Base-by-base conservation (phyloP, 2,888 invertebrate species). In the Oegoconia quadripuncta region DNA sequence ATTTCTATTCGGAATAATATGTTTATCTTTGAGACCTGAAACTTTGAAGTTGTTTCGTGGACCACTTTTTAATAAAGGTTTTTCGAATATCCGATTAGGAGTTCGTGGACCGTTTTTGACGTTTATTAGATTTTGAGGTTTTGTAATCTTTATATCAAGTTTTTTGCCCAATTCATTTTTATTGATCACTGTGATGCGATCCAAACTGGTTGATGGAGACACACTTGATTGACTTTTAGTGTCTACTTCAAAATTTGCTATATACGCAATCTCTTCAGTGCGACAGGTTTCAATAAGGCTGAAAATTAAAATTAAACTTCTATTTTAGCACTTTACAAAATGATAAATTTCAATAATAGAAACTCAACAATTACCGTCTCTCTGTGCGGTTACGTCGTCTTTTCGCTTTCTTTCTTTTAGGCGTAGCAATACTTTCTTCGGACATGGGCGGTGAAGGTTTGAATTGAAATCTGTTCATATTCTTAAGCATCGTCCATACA, bases 111-210 rank as follows among this genome's bases (percentile, higher is more conserved):
- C n/a, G n/a, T n/a, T n/a, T n/a, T n/a, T n/a, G 13, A 7, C 13
- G 6, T 12, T 12, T 27, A 27, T 3, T 13, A 6, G 12, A n/a
- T 27, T 27, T 14, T 13, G 3, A 12, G 12, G 13, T 12, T 13
- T 27, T 8, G 27, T 12, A n/a, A 12, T 27, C 3, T 13, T 3
- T 27, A 12, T 27, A 13, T 14, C 12, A 13, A n/a, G n/a, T 27
- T 27, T 27, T 8, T 5, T 12, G 6, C 12, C 12, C 2, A 8
- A 2, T 2, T 34, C 26, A 1, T 12, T 12, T 16, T 73, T 78
- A 34, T 75, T 68, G 37, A 86, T 78, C 6, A 86, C 80, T 1
- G 84, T 86, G 16, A 84, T 54, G 33, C 80, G 72, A 55, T 79
- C 82, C 46, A 64, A 56, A 55, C 82, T 83, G 2, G 79, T 72